Base-by-base conservation (phyloP, 2,888 invertebrate genomes). In the Tipula lateralis region DNA sequence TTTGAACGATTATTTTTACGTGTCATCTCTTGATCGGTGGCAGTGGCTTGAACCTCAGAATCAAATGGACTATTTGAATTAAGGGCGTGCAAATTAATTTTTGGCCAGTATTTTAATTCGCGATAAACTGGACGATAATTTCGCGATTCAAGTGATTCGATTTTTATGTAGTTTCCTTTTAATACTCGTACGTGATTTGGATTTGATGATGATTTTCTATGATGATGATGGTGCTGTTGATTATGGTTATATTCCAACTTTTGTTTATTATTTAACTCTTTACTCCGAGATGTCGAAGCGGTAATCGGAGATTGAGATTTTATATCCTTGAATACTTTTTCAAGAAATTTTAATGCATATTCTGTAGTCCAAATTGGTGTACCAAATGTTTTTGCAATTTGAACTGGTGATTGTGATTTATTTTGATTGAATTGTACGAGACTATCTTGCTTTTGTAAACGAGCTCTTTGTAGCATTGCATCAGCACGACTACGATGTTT, bases 391-490 rank as follows among this genome's bases (percentile, higher is more conserved):
- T 89, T 88, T 87, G 91, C 91, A 91, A 92, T 91, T 88, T 92
- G 91, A 88, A 91, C 88, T 86, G 91, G 91, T 89, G 91, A 91
- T 88, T 87, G 86, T 36, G 9, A 32, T 29, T 83, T 66, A 83
- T 12, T 32, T 16, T 81, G 32, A 29, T 1, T 50, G 3, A 9
- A 29, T 32, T 44, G 30, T 36, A 19, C 30, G 83, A 16, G 82
- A 81, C 85, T 85, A 83, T 86, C 86, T n/a, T 86, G 85, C 80
- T 88, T 86, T 86, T 87, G 87, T 34, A 87, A 88, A 86, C 91
- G 91, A 90, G 93, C 94, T 90, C 94, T 93, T 92, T 94, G 93
- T 89, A 95, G 93, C 94, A 95, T 95, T 91, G 95, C 95, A 94
- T 95, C 95, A 89, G 94, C 94, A 89, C 95, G 94, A 88, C 92